Percentiles rank a stretch among this genome's conserved stretches.
Conservation (phyloP, 2,888 invertebrate genomes). For the Ceramica pisi region DNA sequence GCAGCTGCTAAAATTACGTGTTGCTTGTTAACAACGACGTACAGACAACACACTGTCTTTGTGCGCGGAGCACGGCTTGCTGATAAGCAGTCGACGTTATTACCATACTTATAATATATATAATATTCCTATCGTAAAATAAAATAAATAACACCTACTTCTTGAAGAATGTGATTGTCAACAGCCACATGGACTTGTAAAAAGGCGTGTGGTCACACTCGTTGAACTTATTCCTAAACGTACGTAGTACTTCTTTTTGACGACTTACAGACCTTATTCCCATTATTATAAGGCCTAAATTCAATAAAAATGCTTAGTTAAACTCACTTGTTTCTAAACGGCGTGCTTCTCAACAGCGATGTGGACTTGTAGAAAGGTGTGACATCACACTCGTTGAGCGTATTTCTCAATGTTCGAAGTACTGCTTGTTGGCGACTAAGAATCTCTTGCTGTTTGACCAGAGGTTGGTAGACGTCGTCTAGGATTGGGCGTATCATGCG, state of each 20-base stretch:
- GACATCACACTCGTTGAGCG: conserved; percentile 81
- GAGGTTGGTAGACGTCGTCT: conserved; percentile 95
- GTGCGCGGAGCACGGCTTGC: not conserved
- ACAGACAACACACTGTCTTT: not conserved
- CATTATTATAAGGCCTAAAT: conserved; percentile 1
- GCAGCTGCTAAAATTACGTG: not conserved
- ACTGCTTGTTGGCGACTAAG: conserved; percentile 91
- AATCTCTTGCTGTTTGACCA: conserved; percentile 94
- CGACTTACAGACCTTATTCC: not conserved
- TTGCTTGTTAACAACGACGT: not conserved
- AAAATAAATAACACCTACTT: not conserved
- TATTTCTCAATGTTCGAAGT: conserved; percentile 81
- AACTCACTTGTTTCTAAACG: conserved; percentile 79
- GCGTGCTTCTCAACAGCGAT: conserved; percentile 82
- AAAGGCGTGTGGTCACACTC: conserved; percentile 76
- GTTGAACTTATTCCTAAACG: conserved; percentile 78
- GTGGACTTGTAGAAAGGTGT: conserved; percentile 79
- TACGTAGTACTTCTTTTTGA: conserved; percentile 89
- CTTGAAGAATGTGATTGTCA: conserved; percentile 81
- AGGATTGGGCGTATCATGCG: conserved; percentile 93
- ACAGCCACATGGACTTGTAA: conserved; percentile 60
- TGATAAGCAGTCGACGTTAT: not conserved
- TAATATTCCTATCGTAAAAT: not conserved
- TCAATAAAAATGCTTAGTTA: conserved; percentile 5
- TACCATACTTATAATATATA: not conserved